Base-by-base conservation (phyloP, 1,140 invertebrate genomes). In the Notospermus geniculatus region DNA sequence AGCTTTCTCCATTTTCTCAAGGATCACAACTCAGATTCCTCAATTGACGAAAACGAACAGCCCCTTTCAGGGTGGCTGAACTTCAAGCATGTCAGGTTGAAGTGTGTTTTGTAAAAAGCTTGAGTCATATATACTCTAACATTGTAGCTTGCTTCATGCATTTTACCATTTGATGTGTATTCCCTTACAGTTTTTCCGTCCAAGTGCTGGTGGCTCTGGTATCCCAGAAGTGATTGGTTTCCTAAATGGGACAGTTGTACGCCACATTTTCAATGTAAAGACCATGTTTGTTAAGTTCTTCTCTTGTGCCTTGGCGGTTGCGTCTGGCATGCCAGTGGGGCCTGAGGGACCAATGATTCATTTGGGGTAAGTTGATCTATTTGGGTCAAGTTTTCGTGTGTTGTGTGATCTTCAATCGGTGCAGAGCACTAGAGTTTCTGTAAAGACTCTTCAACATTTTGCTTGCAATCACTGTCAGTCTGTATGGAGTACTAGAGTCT, bases 291-390 rank as follows among this genome's bases (percentile, higher is more conserved):
- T 79, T 39, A 83, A 83, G 67, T 82, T 82, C 58, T 63, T 82
- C 19, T 83, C 82, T 2, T 80, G 78, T 71, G 71, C 77, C 19
- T 70, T 74, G 11, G 76, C 79, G n/a, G 81, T 83, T 19, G 77
- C 80, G 1, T 76, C 77, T 71, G 79, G 79, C 5, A 71, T 83
- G 60, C 82, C 82, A 19, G 80, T 83, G 5, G 82, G 82, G 41
- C 82, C 79, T 36, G 82, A 83, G 65, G 82, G 81, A 13, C 82
- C 81, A 19, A 79, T 80, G 78, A 80, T 82, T 55, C 78, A 79
- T 63, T 66, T 80, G 68, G 77, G 76, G 78, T 80, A 59, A 60
- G 70, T 65, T 28, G 9, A 9, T 39, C 11, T 4, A 23, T 4
- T 7, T 50, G 9, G 32, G 15, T 5, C 46, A 43, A 43, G 19